Evolutionary conservation across 1,140 invertebrate genomes (phyloP).

Genomic region (Asbolus verrucosus): DNA sequence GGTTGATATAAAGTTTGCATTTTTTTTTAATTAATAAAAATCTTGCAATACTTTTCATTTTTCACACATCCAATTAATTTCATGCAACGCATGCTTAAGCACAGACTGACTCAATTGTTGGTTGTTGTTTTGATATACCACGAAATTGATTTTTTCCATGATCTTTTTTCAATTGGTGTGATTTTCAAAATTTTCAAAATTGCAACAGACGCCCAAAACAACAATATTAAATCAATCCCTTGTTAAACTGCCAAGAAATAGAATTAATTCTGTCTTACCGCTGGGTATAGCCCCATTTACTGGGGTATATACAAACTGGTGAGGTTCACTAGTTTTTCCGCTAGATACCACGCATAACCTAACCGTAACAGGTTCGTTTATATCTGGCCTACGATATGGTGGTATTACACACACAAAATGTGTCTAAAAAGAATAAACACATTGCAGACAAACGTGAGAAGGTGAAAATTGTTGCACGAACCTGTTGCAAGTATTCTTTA

Average conservation of each 20-base stretch:
- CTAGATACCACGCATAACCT: slow-evolving; percentile 87
- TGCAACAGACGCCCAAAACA: slow-evolving; percentile 57
- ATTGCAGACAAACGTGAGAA: too few species aligned
- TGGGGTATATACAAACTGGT: slow-evolving; percentile 86
- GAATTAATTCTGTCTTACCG: slow-evolving; percentile 62
- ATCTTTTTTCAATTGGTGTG: background rate
- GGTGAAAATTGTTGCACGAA: too few species aligned
- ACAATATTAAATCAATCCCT: slow-evolving; percentile 60
- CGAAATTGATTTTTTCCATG: slow-evolving; percentile 36
- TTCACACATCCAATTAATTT: slow-evolving; percentile 51
- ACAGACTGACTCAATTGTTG: slow-evolving; percentile 52
- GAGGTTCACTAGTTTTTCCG: slow-evolving; percentile 89
- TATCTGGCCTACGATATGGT: slow-evolving; percentile 75
- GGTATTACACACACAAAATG: slow-evolving; percentile 94
- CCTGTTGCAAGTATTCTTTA: slow-evolving; percentile 87
- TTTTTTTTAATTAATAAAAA: too few species aligned
- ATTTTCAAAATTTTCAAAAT: too few species aligned
- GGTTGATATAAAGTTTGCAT: too few species aligned
- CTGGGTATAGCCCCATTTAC: slow-evolving; percentile 63
- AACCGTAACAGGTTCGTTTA: slow-evolving; percentile 77
- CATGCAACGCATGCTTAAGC: slow-evolving; percentile 57
- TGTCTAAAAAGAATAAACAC: slow-evolving; percentile 75
- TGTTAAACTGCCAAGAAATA: slow-evolving; percentile 56
- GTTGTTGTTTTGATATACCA: slow-evolving; percentile 44
- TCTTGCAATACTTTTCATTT: slow-evolving; percentile 39